Evolutionary conservation across 2,888 invertebrate species (phyloP).

Genomic region (Crossocerus cetratus): DNA sequence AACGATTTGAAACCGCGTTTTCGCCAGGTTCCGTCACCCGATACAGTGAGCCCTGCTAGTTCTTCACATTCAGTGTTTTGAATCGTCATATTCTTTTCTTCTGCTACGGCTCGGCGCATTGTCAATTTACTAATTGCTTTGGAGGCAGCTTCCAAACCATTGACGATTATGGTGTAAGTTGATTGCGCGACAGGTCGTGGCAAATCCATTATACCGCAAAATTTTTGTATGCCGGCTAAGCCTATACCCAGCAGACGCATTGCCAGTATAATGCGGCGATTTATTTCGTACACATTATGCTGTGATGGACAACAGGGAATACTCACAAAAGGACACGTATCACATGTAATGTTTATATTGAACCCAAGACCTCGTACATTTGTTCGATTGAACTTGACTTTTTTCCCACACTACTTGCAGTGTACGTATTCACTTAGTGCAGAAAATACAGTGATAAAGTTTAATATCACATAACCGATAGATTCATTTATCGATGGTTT

Average conservation of each 20-base stretch:
- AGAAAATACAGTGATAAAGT: conserved; percentile 13
- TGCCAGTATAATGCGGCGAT: conserved; percentile 9
- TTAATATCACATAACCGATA: conserved; percentile 2
- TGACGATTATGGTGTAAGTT: neutral
- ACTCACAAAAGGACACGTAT: neutral
- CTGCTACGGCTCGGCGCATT: neutral
- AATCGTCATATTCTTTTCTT: neutral
- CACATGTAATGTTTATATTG: neutral
- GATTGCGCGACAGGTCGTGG: neutral
- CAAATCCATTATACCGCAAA: conserved; percentile 13
- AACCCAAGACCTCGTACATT: neutral
- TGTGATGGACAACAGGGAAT: neutral
- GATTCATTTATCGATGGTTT: too few species aligned
- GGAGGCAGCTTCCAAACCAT: neutral
- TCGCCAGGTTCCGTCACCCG: neutral
- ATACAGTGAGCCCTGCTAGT: conserved; percentile 2
- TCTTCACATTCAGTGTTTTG: neutral
- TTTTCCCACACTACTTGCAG: neutral
- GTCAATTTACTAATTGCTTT: neutral
- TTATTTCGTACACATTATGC: conserved; percentile 3
- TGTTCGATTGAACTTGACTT: neutral
- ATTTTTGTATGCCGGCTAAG: conserved; percentile 1
- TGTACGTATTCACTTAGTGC: neutral
- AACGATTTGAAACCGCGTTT: conserved; percentile 10
- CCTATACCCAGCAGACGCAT: conserved; percentile 6